Evolutionary conservation across 1,140 invertebrate species (phyloP).

Genomic region (Eufriesea mexicana): DNA sequence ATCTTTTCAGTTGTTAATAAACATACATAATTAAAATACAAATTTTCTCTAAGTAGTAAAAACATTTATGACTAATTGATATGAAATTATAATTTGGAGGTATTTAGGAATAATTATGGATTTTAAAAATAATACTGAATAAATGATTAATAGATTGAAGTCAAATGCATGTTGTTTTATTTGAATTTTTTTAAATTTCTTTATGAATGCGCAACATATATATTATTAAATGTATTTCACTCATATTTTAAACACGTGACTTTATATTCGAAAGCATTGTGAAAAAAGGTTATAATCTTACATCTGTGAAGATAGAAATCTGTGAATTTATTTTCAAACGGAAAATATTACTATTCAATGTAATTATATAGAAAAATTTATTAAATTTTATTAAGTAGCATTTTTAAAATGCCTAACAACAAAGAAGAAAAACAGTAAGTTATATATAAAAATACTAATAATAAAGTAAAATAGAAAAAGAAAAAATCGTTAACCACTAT

Average conservation of each 20-base stretch:
- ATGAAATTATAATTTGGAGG: neutral
- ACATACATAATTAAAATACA: neutral
- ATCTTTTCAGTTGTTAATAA: neutral
- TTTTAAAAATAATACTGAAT: neutral
- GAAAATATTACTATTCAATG: neutral
- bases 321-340: no score
- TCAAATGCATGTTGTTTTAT: neutral
- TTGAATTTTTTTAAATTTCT: neutral
- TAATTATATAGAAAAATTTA: neutral
- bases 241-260: neutral
- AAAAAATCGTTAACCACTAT: neutral
- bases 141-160: neutral
- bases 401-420: slow-evolving; percentile 6
- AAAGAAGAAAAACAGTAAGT: slow-evolving; percentile 61
- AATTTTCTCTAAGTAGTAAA: neutral
- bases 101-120: neutral
- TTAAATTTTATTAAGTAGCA: neutral
- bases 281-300: neutral
- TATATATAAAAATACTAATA: neutral
- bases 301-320: no score
- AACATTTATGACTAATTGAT: neutral
- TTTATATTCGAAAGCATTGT: neutral
- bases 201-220: neutral
- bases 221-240: neutral
- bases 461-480: neutral